phyloP scores from a whole-genome alignment of 2,888 invertebrate species.

The Linnaemya vulpina region DNA sequence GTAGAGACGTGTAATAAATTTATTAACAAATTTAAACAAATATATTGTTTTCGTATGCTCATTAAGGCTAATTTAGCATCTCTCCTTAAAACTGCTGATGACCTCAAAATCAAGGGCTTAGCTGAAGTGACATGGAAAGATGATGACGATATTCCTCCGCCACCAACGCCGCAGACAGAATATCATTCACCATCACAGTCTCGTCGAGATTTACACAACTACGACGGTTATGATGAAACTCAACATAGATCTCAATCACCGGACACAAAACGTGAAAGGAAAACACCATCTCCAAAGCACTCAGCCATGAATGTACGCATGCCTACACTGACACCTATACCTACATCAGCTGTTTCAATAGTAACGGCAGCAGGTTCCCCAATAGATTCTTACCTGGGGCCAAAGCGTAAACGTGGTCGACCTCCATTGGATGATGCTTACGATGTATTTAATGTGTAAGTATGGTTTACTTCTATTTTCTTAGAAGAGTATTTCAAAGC shows the following conservation, averaged over 20 bases:
- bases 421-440: slow-evolving; percentile 86
- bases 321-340: slow-evolving; percentile 80
- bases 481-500: no score
- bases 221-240: slow-evolving; percentile 72
- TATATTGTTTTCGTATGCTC: background rate
- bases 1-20: slow-evolving; percentile 80
- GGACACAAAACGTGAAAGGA: slow-evolving; percentile 62
- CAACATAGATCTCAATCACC: slow-evolving; percentile 69
- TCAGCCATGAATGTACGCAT: slow-evolving; percentile 71
- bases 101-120: slow-evolving; percentile 94
- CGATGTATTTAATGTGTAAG: slow-evolving; percentile 82
- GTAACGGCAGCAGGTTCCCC: slow-evolving; percentile 73
- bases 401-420: slow-evolving; percentile 87
- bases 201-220: slow-evolving; percentile 73
- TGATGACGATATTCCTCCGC: slow-evolving; percentile 81
- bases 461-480: background rate
- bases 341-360: slow-evolving; percentile 73
- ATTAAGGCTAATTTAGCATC: slow-evolving; percentile 92
- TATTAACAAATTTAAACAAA: background rate
- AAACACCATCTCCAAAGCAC: slow-evolving; percentile 68
- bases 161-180: slow-evolving; percentile 78
- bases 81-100: slow-evolving; percentile 95
- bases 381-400: slow-evolving; percentile 79
- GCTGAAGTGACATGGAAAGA: slow-evolving; percentile 95
- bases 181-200: slow-evolving; percentile 77